A percentile compares a stretch with the other conserved stretches of the same genome.
phyloP scores from a whole-genome alignment of 2,888 invertebrate genomes.

The Anticlea derivata region DNA sequence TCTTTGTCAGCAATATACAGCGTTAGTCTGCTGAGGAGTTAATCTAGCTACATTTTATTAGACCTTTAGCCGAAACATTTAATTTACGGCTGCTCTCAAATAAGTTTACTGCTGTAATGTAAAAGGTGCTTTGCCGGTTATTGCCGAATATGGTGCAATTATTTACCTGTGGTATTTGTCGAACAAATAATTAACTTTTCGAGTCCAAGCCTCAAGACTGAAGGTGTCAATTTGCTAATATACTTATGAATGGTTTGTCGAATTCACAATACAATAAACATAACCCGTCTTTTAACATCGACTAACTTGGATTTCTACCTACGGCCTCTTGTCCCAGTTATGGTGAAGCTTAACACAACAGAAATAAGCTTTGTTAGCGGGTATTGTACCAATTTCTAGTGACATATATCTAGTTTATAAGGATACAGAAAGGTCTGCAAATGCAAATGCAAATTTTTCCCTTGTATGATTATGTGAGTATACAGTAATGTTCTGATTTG shows the following conservation, averaged over 20 bases:
- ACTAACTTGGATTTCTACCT: too few relatives aligned
- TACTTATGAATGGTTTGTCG: neutral
- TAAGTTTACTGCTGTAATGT: slow-evolving; percentile 29
- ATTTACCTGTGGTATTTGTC: slow-evolving; percentile 14
- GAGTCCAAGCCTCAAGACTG: neutral
- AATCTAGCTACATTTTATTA: slow-evolving; percentile 28
- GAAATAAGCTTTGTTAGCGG: neutral
- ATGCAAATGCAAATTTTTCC: neutral
- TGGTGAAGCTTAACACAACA: neutral
- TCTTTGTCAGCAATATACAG: neutral
- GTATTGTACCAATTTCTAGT: neutral
- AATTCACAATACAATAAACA: slow-evolving; percentile 1
- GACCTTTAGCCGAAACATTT: slow-evolving; percentile 27
- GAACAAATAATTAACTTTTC: slow-evolving; percentile 11
- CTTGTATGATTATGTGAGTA: neutral
- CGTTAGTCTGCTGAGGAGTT: slow-evolving; percentile 9
- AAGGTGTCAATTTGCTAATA: slow-evolving; percentile 12
- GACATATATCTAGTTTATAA: too few relatives aligned
- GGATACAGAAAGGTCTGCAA: neutral
- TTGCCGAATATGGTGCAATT: slow-evolving; percentile 11
- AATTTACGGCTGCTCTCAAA: slow-evolving; percentile 22
- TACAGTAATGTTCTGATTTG: slow-evolving; percentile 2
- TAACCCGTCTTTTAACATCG: neutral
- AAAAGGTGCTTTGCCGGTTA: slow-evolving; percentile 23
- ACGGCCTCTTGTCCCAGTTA: too few relatives aligned